Evolutionary conservation across 2,113 vertebrate genomes (phyloP).

Genomic region (Tragelaphus imberbis): DNA sequence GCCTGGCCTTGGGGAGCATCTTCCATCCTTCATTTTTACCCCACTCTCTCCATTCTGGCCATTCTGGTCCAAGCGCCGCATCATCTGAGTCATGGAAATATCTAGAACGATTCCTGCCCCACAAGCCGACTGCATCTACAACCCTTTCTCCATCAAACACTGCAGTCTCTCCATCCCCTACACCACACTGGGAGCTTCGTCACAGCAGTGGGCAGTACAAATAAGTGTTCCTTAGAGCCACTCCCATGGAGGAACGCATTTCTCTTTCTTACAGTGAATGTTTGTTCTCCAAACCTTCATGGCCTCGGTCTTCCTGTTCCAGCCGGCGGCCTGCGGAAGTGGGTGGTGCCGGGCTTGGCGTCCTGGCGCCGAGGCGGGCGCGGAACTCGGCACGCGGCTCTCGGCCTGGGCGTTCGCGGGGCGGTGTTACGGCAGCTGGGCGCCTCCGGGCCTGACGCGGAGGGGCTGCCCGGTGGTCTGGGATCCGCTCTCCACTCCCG

Average conservation of each 20-base stretch:
- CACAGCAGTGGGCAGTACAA: background rate
- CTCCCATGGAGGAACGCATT: background rate
- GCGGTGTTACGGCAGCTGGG: rapidly evolving
- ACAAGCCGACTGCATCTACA: rapidly evolving
- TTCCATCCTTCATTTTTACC: background rate
- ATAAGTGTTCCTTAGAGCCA: background rate
- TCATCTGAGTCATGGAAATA: background rate
- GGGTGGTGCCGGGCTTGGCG: background rate
- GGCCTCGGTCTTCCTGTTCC: rapidly evolving
- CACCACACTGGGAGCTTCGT: background rate
- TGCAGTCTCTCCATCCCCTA: background rate
- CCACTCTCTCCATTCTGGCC: background rate
- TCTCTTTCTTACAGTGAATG: rapidly evolving
- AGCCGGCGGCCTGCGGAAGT: rapidly evolving
- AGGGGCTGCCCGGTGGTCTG: conserved; percentile 86
- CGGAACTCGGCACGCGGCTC: too few relatives aligned
- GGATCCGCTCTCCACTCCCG: conserved; percentile 90
- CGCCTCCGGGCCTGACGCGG: rapidly evolving
- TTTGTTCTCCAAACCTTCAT: background rate
- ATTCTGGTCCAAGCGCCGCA: background rate
- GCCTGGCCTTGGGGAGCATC: background rate
- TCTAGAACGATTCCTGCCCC: background rate
- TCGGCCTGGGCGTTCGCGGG: rapidly evolving
- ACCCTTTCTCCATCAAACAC: background rate
- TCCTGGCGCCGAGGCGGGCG: background rate